Conservation (phyloP, 2,888 invertebrate genomes). For the Prenolepis imparis region DNA sequence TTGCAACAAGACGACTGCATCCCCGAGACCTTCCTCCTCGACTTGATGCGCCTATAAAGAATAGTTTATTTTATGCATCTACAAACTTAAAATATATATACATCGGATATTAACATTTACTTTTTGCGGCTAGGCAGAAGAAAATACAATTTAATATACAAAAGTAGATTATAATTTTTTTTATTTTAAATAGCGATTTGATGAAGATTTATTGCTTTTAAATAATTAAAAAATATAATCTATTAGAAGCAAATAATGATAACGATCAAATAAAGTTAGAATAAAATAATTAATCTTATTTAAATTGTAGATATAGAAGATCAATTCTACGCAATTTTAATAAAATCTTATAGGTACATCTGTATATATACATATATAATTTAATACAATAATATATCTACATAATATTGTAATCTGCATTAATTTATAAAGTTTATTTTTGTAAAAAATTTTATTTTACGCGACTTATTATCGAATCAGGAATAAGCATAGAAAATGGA, state of each 20-base stretch:
- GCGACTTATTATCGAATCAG: neutral
- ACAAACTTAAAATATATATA: neutral
- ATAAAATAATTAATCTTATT: neutral
- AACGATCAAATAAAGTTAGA: neutral
- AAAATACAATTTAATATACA: neutral
- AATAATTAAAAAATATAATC: neutral
- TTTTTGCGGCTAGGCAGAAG: neutral
- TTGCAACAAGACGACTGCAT: slow-evolving; percentile 90
- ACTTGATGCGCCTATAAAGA: slow-evolving; percentile 90
- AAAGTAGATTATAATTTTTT: neutral
- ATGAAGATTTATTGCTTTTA: slow-evolving; percentile 2
- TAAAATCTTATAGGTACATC: neutral
- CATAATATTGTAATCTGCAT: neutral
- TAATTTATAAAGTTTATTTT: neutral
- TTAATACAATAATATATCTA: neutral
- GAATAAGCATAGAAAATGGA: neutral
- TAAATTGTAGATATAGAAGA: neutral
- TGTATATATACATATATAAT: neutral
- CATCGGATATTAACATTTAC: neutral
- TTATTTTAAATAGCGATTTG: slow-evolving; percentile 1
- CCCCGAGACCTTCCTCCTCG: slow-evolving; percentile 91
- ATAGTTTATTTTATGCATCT: slow-evolving; percentile 2
- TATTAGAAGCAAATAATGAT: neutral
- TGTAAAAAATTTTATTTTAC: neutral
- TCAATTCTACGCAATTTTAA: neutral